Base-by-base conservation (phyloP, 2,888 invertebrate species). In the Resseliella maxima region DNA sequence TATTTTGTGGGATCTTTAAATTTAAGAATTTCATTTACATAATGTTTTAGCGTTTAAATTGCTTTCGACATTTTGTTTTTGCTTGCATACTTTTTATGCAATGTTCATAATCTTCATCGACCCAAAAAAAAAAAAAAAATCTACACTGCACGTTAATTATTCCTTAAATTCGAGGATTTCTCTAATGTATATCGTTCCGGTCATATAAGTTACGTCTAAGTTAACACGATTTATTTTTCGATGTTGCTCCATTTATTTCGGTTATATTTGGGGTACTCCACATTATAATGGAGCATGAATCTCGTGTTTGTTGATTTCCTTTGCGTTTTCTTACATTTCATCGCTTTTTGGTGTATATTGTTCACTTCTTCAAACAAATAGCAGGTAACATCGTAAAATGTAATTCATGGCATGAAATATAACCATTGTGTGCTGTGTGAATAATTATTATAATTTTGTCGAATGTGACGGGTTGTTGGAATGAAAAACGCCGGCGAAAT, bases 31-130 rank as follows among this genome's bases (percentile, higher is more conserved):
- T 83, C 36, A 83, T 83, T 83, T 83, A 18, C 83, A 83, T 83
- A 83, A 83, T 83, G 38, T 83, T 81, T 81, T 83, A 83, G 83
- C 38, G 38, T 38, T 83, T 36, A 83, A 83, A 83, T 24, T 36
- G 36, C 38, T 38, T 83, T 83, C 38, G n/a, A n/a, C 24, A 1
- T 31, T 72, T 31, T 15, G 31, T 72, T 72, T 12, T 72, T 2
- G 72, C 18, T 35, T 12, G 72, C 72, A 31, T 72, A 15, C 72
- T 31, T 72, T 50, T 31, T 59, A 3, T 59, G 5, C 59, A 59
- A 18, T 72, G 31, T 27, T 24, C 59, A 15, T 31, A 15, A 31
- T n/a, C 21, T 72, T 31, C 15, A 31, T 72, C 31, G 72, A 72
- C 27, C 72, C 72, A 72, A 72, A 31, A 72, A 1, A 50, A 18